Conservation (phyloP, 2,888 invertebrate species). For the Miltochrista miniata region DNA sequence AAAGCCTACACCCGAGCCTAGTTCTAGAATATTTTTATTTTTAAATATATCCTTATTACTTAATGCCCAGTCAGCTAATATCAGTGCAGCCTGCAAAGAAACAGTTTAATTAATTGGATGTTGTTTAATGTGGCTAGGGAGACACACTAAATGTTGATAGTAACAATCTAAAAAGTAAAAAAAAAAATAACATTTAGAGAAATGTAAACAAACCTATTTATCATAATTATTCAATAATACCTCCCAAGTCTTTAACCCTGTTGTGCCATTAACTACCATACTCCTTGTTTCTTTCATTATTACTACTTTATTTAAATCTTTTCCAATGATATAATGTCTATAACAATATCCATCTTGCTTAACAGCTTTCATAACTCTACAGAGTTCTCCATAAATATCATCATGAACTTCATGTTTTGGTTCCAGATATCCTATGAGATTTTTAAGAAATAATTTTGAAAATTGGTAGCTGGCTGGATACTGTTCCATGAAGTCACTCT, state of each 20-base stretch:
- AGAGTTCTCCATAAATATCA: conserved; percentile 85
- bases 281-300: conserved; percentile 88
- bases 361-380: conserved; percentile 71
- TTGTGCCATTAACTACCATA: conserved; percentile 90
- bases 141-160: too few relatives aligned
- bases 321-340: conserved; percentile 85
- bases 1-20: conserved; percentile 91
- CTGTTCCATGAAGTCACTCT: conserved; percentile 75
- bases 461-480: conserved; percentile 86
- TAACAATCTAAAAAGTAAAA: too few relatives aligned
- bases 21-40: conserved; percentile 86
- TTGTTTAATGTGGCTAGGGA: too few relatives aligned
- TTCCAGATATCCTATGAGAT: conserved; percentile 84
- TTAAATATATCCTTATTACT: conserved; percentile 77
- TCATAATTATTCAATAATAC: conserved; percentile 51
- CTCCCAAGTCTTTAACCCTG: conserved; percentile 92
- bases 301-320: conserved; percentile 64
- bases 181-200: not conserved
- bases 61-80: conserved; percentile 88
- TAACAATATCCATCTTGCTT: conserved; percentile 72
- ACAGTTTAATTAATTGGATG: too few relatives aligned
- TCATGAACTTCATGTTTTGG: conserved; percentile 84
- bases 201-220: not conserved
- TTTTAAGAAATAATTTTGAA: conserved; percentile 86
- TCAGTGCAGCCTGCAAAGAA: conserved; percentile 85